phyloP scores from a whole-genome alignment of 92 coral and sea anemone genomes.

The Siderastrea siderea region DNA sequence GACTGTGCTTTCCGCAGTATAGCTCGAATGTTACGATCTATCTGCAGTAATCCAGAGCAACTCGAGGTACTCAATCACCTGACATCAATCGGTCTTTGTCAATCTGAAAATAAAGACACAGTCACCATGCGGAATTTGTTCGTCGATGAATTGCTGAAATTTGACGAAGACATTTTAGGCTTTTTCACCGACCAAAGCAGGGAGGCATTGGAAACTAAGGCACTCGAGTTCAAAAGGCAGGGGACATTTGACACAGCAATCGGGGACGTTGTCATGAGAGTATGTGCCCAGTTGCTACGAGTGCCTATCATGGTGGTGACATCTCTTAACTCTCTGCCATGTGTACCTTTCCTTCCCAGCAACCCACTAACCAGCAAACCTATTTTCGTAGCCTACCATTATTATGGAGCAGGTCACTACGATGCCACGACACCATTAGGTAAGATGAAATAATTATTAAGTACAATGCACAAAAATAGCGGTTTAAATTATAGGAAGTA shows the following conservation, averaged over 20 bases:
- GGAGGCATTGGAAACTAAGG: conserved; percentile 58
- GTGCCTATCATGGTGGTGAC: conserved; percentile 75
- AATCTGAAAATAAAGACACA: conserved; percentile 58
- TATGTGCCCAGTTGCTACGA: conserved; percentile 77
- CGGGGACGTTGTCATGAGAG: conserved; percentile 77
- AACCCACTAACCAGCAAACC: conserved; percentile 60
- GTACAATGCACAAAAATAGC: no score
- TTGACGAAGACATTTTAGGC: conserved; percentile 43
- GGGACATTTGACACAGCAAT: conserved; percentile 66
- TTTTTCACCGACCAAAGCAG: conserved; percentile 49
- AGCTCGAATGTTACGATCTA: conserved; percentile 43
- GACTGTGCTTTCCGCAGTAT: conserved; percentile 73
- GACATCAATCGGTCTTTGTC: conserved; percentile 41
- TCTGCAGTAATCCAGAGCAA: conserved; percentile 19
- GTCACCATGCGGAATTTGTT: conserved; percentile 34
- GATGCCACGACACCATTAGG: conserved; percentile 60
- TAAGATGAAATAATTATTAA: no score
- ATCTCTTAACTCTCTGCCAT: conserved; percentile 63
- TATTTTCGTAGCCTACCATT: conserved; percentile 79
- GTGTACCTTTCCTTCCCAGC: conserved; percentile 75
- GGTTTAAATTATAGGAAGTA: no score
- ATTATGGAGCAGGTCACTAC: conserved; percentile 83
- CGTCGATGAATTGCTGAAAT: conserved; percentile 40
- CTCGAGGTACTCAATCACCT: neutral
- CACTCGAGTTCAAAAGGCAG: conserved; percentile 36